These are phyloP conservation scores for Pluvianellus socialis DNA, from an alignment of 2,113 vertebrate species.

Conservation along the genomic window DNA sequence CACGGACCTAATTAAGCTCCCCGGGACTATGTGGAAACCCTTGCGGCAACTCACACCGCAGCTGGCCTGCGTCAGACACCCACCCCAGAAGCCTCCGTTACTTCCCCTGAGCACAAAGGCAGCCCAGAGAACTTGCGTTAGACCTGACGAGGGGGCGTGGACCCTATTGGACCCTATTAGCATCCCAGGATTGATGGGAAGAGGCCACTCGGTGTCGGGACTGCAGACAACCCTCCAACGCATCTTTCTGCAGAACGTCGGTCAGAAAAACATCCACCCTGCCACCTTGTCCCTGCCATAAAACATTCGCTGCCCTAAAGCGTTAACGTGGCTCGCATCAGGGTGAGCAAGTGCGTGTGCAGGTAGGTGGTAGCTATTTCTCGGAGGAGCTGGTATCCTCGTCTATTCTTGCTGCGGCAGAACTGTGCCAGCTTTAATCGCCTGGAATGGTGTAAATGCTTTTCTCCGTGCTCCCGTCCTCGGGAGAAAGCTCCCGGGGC, in stretches of 20 bases:
- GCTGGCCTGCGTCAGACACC: not conserved
- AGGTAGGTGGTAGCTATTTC: constrained; percentile 38
- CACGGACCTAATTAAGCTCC: not conserved
- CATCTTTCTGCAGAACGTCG: not conserved
- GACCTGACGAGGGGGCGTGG: not conserved
- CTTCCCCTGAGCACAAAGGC: not conserved
- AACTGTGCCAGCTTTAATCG: not conserved
- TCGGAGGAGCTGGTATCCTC: not conserved
- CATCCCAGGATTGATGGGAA: rapidly evolving
- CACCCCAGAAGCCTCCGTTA: rapidly evolving
- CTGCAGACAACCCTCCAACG: not conserved
- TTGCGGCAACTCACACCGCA: not conserved
- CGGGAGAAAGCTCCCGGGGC: rapidly evolving
- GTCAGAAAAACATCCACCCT: not conserved
- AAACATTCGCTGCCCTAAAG: not conserved
- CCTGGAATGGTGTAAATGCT: not conserved
- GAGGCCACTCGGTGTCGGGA: rapidly evolving
- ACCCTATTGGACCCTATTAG: not conserved
- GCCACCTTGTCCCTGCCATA: not conserved
- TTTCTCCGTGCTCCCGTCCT: not conserved
- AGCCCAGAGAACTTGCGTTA: not conserved
- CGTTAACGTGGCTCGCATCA: not conserved
- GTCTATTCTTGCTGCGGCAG: not conserved
- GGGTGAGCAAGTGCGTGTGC: not conserved
- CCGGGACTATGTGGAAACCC: not conserved